Conservation (phyloP, 2,113 vertebrate species). For the Scortum barcoo region DNA sequence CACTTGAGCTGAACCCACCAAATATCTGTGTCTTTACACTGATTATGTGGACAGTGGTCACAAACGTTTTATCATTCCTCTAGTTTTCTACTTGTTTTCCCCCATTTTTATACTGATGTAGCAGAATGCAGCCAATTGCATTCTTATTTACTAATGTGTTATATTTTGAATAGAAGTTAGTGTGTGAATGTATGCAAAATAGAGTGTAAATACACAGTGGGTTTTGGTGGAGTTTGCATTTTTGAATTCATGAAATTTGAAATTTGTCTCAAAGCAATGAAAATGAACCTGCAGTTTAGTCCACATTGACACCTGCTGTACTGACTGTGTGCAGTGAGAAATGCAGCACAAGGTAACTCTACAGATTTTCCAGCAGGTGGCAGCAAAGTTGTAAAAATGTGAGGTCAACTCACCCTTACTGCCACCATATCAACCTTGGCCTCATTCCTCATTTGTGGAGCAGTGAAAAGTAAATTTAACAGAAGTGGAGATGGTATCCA, state of each 20-base stretch:
- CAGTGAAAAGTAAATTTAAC: not conserved
- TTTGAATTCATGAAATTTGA: not conserved
- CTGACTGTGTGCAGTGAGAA: not conserved
- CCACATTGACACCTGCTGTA: not conserved
- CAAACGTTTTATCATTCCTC: not conserved
- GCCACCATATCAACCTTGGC: not conserved
- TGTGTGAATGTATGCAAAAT: not conserved
- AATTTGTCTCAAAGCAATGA: not conserved
- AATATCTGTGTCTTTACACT: no score
- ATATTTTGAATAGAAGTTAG: not conserved
- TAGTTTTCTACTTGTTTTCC: no score
- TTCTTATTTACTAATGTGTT: not conserved
- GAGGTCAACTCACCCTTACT: not conserved
- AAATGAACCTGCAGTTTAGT: not conserved
- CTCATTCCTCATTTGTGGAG: not conserved
- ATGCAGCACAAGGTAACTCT: not conserved
- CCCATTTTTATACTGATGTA: not conserved
- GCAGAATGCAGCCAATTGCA: not conserved
- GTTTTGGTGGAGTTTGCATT: not conserved
- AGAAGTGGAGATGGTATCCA: not conserved
- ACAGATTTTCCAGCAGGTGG: constrained; percentile 39
- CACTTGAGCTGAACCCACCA: no score
- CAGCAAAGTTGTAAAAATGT: constrained; percentile 40
- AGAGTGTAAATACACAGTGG: not conserved
- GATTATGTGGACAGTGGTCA: not conserved